A percentile compares a stretch with the other conserved stretches of the same genome.
phyloP scores from a whole-genome alignment of 2,113 vertebrate genomes.

The Steatornis caripensis region DNA sequence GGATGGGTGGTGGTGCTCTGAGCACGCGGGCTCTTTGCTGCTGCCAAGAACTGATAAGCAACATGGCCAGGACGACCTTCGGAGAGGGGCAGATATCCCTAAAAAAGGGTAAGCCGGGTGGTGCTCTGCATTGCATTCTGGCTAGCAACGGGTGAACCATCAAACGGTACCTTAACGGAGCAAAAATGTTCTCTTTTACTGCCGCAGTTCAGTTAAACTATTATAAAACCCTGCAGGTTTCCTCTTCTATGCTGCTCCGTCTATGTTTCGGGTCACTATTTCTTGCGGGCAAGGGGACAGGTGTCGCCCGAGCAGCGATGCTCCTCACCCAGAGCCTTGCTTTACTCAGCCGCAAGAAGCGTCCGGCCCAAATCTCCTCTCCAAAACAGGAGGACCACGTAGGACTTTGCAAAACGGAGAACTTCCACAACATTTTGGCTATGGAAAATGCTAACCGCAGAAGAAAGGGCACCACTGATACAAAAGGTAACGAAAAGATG shows the following conservation, averaged over 20 bases:
- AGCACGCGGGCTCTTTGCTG: background rate
- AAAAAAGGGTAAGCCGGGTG: accelerated
- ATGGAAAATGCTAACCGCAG: background rate
- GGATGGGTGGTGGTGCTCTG: background rate
- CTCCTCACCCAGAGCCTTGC: background rate
- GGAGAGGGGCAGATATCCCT: background rate
- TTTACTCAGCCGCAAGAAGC: background rate
- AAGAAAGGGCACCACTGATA: background rate
- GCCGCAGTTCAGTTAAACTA: background rate
- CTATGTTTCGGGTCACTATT: background rate
- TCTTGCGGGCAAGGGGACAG: too few species aligned
- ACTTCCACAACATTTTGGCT: background rate
- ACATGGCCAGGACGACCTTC: background rate
- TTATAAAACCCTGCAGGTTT: background rate
- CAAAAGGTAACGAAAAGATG: background rate
- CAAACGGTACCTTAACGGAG: background rate
- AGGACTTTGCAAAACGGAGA: background rate
- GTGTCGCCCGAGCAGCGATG: accelerated
- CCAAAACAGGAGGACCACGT: background rate
- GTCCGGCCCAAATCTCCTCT: background rate
- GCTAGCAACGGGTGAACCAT: background rate
- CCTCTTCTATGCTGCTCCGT: background rate
- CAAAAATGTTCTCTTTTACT: background rate
- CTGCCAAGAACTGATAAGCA: background rate
- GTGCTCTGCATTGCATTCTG: background rate